Evolutionary conservation across 2,888 invertebrate species (phyloP).

Genomic region (Microctonus brassicae): DNA sequence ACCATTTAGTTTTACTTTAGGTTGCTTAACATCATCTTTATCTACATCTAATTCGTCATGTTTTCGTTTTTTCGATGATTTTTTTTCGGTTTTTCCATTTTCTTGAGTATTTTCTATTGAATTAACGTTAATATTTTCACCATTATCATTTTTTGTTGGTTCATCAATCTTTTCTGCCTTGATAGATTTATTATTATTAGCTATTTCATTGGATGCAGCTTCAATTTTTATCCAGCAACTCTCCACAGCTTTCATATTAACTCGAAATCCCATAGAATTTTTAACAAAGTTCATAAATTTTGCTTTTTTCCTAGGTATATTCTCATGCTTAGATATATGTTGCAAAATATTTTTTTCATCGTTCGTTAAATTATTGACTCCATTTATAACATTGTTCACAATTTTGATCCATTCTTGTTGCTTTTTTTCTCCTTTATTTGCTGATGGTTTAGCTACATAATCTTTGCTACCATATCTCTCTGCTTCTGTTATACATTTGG

Average conservation of each 20-base stretch:
- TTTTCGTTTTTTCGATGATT: not conserved
- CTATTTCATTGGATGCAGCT: slow-evolving; percentile 53
- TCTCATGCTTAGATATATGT: slow-evolving; percentile 79
- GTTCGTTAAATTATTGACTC: slow-evolving; percentile 72
- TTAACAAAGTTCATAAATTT: slow-evolving; percentile 86
- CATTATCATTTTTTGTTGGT: not conserved
- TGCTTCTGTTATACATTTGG: slow-evolving; percentile 78
- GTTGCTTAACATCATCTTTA: slow-evolving; percentile 58
- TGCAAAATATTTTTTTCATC: slow-evolving; percentile 77
- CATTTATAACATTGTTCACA: slow-evolving; percentile 77
- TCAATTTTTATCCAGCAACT: slow-evolving; percentile 77
- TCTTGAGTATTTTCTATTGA: slow-evolving; percentile 7
- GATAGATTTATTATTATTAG: slow-evolving; percentile 33
- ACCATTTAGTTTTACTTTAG: slow-evolving; percentile 42
- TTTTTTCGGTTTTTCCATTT: slow-evolving; percentile 12
- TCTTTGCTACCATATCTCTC: slow-evolving; percentile 91
- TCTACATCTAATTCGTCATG: slow-evolving; percentile 46
- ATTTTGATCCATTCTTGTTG: slow-evolving; percentile 87
- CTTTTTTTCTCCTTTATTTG: slow-evolving; percentile 88
- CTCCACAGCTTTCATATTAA: slow-evolving; percentile 74
- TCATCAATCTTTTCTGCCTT: slow-evolving; percentile 29
- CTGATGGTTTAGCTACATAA: slow-evolving; percentile 77
- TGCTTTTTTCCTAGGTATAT: slow-evolving; percentile 87
- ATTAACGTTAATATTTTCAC: slow-evolving; percentile 23
- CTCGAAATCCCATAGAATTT: slow-evolving; percentile 74